Conservation (phyloP, 2,888 invertebrate species). For the Conchocele bisecta region DNA sequence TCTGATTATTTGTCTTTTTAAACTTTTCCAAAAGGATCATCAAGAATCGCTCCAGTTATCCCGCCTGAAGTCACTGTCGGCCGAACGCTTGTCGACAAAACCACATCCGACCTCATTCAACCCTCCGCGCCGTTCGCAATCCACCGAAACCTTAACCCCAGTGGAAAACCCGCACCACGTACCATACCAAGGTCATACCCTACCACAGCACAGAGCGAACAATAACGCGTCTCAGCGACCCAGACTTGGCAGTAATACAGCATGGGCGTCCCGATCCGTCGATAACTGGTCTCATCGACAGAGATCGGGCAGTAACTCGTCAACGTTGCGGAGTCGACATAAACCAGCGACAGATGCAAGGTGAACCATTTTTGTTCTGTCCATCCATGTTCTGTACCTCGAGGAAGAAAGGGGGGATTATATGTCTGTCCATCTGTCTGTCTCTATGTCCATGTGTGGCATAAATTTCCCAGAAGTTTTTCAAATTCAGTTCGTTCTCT, state of each 20-base stretch:
- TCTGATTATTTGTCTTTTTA: too few species aligned
- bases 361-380: too few species aligned
- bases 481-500: too few species aligned
- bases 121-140: constrained; percentile 44
- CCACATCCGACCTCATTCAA: constrained; percentile 44
- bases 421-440: neutral
- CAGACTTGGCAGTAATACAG: constrained; percentile 6
- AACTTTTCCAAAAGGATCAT: too few species aligned
- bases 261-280: neutral
- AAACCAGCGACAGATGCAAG: constrained; percentile 48
- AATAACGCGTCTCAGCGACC: constrained; percentile 11
- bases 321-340: constrained; percentile 31
- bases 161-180: constrained; percentile 25
- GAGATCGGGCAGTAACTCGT: constrained; percentile 43
- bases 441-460: neutral
- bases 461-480: neutral
- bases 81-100: constrained; percentile 30
- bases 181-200: constrained; percentile 18
- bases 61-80: constrained; percentile 29
- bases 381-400: too few species aligned
- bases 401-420: too few species aligned
- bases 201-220: constrained; percentile 17
- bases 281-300: constrained; percentile 36
- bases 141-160: constrained; percentile 47
- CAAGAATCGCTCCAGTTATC: too few species aligned